These are phyloP conservation scores for Papio anubis DNA, from an alignment of 2,113 vertebrate genomes.

Conservation along the genomic window DNA sequence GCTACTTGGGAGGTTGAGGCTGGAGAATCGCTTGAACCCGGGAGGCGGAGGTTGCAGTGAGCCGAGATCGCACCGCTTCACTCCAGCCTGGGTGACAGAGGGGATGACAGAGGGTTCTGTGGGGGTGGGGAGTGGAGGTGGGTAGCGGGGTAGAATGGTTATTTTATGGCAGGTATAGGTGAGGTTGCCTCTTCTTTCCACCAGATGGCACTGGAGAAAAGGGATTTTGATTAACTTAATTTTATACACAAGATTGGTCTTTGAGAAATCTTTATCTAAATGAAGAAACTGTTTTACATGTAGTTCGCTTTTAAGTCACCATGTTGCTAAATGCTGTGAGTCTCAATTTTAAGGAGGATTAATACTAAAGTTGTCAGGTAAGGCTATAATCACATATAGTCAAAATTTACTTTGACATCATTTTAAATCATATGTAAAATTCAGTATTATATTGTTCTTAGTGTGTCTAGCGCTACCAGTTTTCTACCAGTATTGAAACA, in stretches of 20 bases:
- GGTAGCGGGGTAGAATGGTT: background rate
- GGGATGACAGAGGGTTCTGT: too few species aligned
- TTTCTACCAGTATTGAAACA: background rate
- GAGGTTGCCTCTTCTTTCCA: background rate
- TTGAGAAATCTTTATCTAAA: background rate
- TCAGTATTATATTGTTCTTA: fast-evolving
- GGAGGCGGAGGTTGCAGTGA: too few species aligned
- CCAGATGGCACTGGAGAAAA: constrained; percentile 50
- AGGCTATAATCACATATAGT: background rate
- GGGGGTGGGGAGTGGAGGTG: too few species aligned
- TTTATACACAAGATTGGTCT: background rate
- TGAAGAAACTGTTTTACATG: background rate
- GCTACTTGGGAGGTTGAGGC: too few species aligned
- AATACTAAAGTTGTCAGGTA: background rate
- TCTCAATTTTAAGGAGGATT: background rate
- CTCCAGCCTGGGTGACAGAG: too few species aligned
- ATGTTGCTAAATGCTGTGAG: background rate
- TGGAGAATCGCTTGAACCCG: too few species aligned
- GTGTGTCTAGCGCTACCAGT: fast-evolving
- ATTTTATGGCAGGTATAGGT: background rate
- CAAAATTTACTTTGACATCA: background rate
- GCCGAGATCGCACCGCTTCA: fast-evolving
- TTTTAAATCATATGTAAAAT: fast-evolving
- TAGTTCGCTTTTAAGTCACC: background rate
- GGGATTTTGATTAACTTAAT: background rate